Evolutionary conservation across 2,888 invertebrate genomes (phyloP).

Genomic region (Ceraclea dissimilis): DNA sequence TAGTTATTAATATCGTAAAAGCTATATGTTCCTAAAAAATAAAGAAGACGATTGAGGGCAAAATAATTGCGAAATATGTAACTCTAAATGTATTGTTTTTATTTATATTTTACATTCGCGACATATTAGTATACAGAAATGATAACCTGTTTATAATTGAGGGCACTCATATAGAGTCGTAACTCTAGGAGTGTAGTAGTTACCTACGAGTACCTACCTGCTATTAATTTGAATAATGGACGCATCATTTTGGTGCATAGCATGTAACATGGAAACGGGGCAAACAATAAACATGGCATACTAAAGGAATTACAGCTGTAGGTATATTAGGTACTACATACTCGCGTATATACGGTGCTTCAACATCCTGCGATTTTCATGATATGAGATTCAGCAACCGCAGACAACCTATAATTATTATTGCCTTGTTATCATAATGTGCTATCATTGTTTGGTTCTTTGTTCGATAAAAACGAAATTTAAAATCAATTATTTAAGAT

Average conservation of each 20-base stretch:
- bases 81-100: too few relatives aligned
- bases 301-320: not conserved
- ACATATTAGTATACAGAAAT: too few relatives aligned
- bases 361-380: not conserved
- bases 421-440: too few relatives aligned
- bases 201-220: not conserved
- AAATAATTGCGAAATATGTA: too few relatives aligned
- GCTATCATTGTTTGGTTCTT: too few relatives aligned
- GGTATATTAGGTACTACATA: not conserved
- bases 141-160: not conserved
- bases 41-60: too few relatives aligned
- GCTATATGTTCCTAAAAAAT: too few relatives aligned
- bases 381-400: not conserved
- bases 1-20: too few relatives aligned
- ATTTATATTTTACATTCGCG: too few relatives aligned
- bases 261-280: slow-evolving; percentile 5
- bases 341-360: not conserved
- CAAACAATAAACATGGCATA: slow-evolving; percentile 4
- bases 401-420: not conserved
- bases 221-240: slow-evolving; percentile 9
- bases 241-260: slow-evolving; percentile 10
- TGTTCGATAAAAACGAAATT: too few relatives aligned
- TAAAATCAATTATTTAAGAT: too few relatives aligned
- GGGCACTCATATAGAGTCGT: not conserved
- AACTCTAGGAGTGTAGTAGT: not conserved